These are phyloP conservation scores for Rambutsinella grinnellia DNA, from an alignment of 2,888 invertebrate species.

Conservation along the genomic window DNA sequence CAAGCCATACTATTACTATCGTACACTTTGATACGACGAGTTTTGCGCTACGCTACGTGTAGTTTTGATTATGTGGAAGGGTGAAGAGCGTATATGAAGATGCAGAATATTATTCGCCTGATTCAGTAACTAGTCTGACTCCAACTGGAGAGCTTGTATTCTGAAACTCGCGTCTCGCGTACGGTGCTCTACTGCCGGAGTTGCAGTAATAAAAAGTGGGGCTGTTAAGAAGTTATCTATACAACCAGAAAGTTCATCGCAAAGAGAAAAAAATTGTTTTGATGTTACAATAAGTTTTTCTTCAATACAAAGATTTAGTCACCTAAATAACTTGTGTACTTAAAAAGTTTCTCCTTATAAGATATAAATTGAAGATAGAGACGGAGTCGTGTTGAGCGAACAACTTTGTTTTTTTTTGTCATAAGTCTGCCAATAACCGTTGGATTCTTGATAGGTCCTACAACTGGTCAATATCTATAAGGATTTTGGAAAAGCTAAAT, in stretches of 20 bases:
- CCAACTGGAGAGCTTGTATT: conserved; percentile 15
- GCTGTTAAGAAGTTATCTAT: not conserved
- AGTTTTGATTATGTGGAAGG: not conserved
- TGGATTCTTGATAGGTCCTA: too few species aligned
- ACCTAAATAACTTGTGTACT: not conserved
- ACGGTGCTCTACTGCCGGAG: not conserved
- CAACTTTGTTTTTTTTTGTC: too few species aligned
- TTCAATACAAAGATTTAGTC: not conserved
- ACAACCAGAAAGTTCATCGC: not conserved
- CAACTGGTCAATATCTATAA: too few species aligned
- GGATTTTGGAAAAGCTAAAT: too few species aligned
- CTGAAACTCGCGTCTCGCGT: not conserved
- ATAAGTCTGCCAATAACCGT: too few species aligned
- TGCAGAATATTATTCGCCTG: not conserved
- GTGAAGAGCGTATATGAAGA: conserved; percentile 9
- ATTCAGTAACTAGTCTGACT: conserved; percentile 11
- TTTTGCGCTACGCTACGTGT: not conserved
- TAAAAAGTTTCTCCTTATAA: too few species aligned
- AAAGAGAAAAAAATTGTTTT: not conserved
- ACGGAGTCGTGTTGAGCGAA: too few species aligned
- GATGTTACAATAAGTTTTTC: not conserved
- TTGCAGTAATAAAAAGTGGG: not conserved
- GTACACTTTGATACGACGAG: too few species aligned
- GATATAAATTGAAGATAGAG: too few species aligned
- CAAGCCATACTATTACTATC: too few species aligned